Conservation (phyloP, 2,888 invertebrate species). For the Chymomyza fuscimana region DNA sequence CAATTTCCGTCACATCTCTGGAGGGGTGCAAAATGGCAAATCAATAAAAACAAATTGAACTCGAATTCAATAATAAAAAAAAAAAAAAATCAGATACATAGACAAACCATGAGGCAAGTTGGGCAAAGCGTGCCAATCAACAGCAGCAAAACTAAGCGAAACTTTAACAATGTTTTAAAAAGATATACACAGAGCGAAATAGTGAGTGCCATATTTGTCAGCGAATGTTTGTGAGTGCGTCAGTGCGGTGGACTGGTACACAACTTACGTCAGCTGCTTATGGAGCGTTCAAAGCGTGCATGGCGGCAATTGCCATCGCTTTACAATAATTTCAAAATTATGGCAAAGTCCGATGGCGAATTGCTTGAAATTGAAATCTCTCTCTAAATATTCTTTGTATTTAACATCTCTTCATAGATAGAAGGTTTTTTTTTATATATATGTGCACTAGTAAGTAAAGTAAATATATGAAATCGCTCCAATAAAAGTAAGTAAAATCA, state of each 20-base stretch:
- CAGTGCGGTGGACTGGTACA: not conserved
- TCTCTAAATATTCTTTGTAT: too few relatives aligned
- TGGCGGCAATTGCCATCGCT: too few relatives aligned
- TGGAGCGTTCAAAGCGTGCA: too few relatives aligned
- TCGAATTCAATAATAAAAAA: constrained; percentile 72
- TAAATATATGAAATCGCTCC: too few relatives aligned
- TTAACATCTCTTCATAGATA: too few relatives aligned
- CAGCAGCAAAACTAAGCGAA: constrained; percentile 51
- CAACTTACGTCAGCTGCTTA: too few relatives aligned
- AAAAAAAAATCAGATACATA: constrained; percentile 28
- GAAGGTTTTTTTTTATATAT: too few relatives aligned
- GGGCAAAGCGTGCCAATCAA: constrained; percentile 39
- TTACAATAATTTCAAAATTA: too few relatives aligned
- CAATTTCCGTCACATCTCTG: constrained; percentile 76
- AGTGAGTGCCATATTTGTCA: constrained; percentile 18
- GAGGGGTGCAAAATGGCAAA: constrained; percentile 76
- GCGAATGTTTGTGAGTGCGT: constrained; percentile 4
- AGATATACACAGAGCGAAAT: constrained; percentile 52
- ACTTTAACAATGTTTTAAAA: constrained; percentile 74
- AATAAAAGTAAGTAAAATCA: too few relatives aligned
- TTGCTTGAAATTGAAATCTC: too few relatives aligned
- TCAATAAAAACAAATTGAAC: constrained; percentile 78
- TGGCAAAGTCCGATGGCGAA: too few relatives aligned
- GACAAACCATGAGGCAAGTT: constrained; percentile 11
- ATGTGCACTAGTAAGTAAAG: too few relatives aligned